Percentiles rank a stretch among this genome's conserved stretches.
Evolutionary conservation across 1,140 invertebrate species (phyloP).

Genomic region (Drosophila virilis): DNA sequence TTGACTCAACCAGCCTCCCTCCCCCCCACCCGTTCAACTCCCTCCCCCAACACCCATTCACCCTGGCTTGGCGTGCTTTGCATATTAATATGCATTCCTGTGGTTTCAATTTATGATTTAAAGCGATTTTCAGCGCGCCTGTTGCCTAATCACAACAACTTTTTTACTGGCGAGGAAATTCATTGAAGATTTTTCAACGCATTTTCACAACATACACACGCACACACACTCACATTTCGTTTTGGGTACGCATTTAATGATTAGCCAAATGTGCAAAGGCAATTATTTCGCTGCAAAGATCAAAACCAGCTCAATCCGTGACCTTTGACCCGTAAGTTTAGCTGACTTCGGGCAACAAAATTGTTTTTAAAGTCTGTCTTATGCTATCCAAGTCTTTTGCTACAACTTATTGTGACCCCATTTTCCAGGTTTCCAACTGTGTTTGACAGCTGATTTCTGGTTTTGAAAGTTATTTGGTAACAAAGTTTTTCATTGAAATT

Average conservation of each 20-base stretch:
- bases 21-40: background rate
- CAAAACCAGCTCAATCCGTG: constrained; percentile 42
- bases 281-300: constrained; percentile 65
- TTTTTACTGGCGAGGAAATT: constrained; percentile 7
- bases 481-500: background rate
- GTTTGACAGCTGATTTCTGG: constrained; percentile 6
- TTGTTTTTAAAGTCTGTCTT: too few relatives aligned
- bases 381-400: background rate
- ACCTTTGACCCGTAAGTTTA: constrained; percentile 15
- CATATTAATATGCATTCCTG: constrained; percentile 79
- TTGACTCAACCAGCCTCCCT: constrained; percentile 40
- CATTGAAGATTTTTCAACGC: constrained; percentile 20
- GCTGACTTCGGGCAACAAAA: background rate
- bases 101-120: constrained; percentile 73
- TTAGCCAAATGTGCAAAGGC: constrained; percentile 20
- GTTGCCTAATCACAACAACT: constrained; percentile 46
- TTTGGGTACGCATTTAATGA: constrained; percentile 18
- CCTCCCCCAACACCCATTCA: constrained; percentile 9
- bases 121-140: constrained; percentile 36
- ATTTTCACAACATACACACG: background rate
- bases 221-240: background rate
- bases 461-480: background rate
- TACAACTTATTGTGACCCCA: background rate
- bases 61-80: constrained; percentile 62
- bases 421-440: background rate